Base-by-base conservation (phyloP, 2,113 vertebrate genomes). In the Sylvietta virens region DNA sequence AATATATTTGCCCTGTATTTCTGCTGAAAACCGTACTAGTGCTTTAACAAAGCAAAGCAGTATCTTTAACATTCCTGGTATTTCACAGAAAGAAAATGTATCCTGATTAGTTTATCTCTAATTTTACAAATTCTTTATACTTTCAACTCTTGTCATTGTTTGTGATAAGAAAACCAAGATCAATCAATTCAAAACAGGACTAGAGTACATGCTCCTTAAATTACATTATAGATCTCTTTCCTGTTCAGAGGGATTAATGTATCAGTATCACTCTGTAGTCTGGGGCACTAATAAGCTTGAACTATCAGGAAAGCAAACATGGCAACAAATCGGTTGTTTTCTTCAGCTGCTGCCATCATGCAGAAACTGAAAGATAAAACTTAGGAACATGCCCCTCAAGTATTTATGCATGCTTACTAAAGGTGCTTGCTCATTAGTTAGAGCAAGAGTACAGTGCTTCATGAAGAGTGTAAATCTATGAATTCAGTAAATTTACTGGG, bases 221-320 rank as follows among this genome's bases (percentile, higher is more conserved):
- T 94, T 96, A 62, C 86, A 62, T 88, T 95, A 93, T 54, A 96
- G 91, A 96, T 95, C 84, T 91, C 80, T 79, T 94, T 67, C 62
- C 57, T 91, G 45, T 73, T 92, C 88, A 83, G 83, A 94, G 70
- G 81, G 72, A 96, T 95, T 96, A 95, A 97, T 70, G 72, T 15
- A 87, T 87, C 62, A 88, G 71, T 50, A 94, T 92, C 85, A 88
- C 69, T 93, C 62, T 87, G 48, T 79, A 95, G 81, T 95, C 53
- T 74, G 88, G 54, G 66, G 72, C 78, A 95, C 78, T 88, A 96
- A 92, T 96, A 97, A 94, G 81, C 80, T 87, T 92, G 83, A 98
- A 87, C 66, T 90, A 92, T 47, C 40, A 84, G 70, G 66, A 92
- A 95, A 77, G 51, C 74, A 97, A 95, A 94, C 66, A 92, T 3